phyloP scores from a whole-genome alignment of 2,888 invertebrate species.

The Aspidapion aeneum region DNA sequence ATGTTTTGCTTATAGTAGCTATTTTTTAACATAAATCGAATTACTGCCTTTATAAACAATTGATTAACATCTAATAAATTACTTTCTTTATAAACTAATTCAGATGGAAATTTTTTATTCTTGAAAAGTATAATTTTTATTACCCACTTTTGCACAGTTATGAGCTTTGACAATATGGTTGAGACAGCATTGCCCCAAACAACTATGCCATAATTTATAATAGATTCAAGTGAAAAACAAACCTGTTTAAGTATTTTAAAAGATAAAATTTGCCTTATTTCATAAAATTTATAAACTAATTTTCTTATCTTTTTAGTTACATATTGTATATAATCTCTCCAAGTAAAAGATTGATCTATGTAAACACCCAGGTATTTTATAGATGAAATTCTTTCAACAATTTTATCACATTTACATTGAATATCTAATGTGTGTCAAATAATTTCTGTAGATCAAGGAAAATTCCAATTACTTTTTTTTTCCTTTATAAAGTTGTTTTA shows the following conservation, averaged over 20 bases:
- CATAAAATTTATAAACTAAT: background rate
- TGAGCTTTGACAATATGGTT: background rate
- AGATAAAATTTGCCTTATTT: background rate
- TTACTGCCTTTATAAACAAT: background rate
- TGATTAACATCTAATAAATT: background rate
- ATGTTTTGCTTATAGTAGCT: background rate
- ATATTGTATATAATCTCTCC: background rate
- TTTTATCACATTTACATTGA: no score
- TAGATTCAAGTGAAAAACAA: background rate
- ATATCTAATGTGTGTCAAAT: background rate
- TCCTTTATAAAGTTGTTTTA: background rate
- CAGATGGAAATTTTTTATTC: background rate
- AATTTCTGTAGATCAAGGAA: background rate
- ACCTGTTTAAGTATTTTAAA: background rate
- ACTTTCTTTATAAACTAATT: background rate
- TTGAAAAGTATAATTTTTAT: background rate
- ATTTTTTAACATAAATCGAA: no score
- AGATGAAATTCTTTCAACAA: background rate
- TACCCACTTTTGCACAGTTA: background rate
- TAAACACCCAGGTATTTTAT: background rate
- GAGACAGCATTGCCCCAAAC: background rate
- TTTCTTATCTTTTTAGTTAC: background rate
- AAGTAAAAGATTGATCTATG: background rate
- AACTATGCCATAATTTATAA: background rate
- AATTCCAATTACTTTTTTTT: background rate